Evolutionary conservation across 2,888 invertebrate species (phyloP).

Genomic region (Cephus nigrinus): DNA sequence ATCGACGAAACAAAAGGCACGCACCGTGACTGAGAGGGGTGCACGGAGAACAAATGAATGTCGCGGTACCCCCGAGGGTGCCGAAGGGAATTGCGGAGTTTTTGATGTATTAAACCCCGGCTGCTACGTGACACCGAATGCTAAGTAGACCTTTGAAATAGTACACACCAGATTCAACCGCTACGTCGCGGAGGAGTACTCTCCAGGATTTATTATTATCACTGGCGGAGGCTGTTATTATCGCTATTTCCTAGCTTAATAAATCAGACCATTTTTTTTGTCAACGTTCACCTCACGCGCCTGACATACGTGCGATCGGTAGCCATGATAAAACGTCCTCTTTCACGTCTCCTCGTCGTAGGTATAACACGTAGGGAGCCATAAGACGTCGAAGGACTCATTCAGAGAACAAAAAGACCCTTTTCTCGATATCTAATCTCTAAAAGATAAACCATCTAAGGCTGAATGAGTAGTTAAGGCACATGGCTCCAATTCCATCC

Average conservation of each 20-base stretch:
- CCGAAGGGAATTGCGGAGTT: slow-evolving; percentile 45
- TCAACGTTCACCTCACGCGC: background rate
- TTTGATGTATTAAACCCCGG: slow-evolving; percentile 65
- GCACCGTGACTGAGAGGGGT: slow-evolving; percentile 27
- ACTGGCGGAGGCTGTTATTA: slow-evolving; percentile 17
- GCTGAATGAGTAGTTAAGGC: background rate
- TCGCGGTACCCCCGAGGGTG: slow-evolving; percentile 23
- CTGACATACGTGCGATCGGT: background rate
- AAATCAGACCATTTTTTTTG: slow-evolving; percentile 38
- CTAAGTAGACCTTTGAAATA: slow-evolving; percentile 61
- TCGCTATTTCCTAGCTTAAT: slow-evolving; percentile 29
- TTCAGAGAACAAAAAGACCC: background rate
- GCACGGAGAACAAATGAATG: slow-evolving; percentile 28
- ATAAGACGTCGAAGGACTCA: background rate
- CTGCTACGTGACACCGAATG: slow-evolving; percentile 65
- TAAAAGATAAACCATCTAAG: background rate
- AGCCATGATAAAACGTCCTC: background rate
- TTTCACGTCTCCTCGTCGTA: background rate
- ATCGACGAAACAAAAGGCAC: slow-evolving; percentile 52
- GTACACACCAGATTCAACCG: slow-evolving; percentile 44
- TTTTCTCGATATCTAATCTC: background rate
- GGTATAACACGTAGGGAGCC: background rate
- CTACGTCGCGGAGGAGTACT: slow-evolving; percentile 17
- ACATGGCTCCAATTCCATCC: background rate
- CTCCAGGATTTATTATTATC: slow-evolving; percentile 20